Conservation (phyloP, 2,797 vertebrate species). For the Gastrophryne carolinensis region DNA sequence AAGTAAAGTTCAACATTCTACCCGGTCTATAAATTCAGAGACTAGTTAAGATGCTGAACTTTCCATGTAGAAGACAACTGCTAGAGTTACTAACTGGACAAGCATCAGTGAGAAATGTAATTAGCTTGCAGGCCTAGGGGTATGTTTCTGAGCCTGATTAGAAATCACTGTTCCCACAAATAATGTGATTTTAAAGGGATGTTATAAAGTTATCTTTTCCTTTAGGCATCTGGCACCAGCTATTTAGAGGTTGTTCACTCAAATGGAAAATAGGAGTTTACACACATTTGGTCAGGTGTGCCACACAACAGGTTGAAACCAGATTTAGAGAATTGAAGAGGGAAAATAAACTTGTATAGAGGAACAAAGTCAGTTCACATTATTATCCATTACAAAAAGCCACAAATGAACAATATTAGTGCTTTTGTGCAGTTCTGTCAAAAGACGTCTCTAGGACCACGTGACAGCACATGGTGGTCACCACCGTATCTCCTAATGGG, state of each 20-base stretch:
- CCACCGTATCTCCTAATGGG: too few species aligned
- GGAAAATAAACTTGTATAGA: background rate
- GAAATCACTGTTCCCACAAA: constrained; percentile 35
- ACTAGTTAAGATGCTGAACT: constrained; percentile 1
- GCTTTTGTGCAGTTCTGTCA: too few species aligned
- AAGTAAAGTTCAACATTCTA: too few species aligned
- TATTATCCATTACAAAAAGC: too few species aligned
- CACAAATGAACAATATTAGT: too few species aligned
- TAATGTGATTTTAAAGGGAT: constrained; percentile 40
- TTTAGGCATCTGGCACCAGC: constrained; percentile 17
- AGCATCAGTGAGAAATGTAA: constrained; percentile 26
- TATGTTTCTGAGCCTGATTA: constrained; percentile 29
- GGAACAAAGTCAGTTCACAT: background rate
- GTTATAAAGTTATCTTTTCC: constrained; percentile 12
- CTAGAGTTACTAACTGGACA: constrained; percentile 15
- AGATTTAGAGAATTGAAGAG: background rate
- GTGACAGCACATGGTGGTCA: too few species aligned
- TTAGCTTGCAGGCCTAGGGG: constrained; percentile 15
- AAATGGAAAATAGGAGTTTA: constrained; percentile 35
- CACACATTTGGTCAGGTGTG: constrained; percentile 28
- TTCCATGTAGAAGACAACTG: background rate
- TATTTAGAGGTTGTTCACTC: constrained; percentile 25
- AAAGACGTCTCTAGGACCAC: too few species aligned
- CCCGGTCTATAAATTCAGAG: too few species aligned
- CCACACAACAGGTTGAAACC: constrained; percentile 7